Evolutionary conservation across 2,888 invertebrate genomes (phyloP).

Genomic region (Eurytoma adleriae): DNA sequence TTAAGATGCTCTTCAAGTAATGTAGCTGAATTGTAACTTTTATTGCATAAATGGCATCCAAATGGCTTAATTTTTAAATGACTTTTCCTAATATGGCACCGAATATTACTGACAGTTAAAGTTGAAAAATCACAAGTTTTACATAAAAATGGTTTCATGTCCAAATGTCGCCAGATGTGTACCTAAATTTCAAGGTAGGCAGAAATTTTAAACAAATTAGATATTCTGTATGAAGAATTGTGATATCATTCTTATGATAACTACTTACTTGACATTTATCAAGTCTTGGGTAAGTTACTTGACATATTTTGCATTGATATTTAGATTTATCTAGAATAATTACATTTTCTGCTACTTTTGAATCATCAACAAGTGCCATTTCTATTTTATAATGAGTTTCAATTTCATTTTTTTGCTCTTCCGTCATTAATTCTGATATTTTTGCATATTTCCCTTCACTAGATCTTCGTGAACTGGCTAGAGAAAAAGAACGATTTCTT

Average conservation of each 20-base stretch:
- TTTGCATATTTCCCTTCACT: slow-evolving; percentile 61
- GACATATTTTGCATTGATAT: slow-evolving; percentile 66
- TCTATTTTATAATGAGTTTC: slow-evolving; percentile 65
- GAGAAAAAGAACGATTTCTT: slow-evolving; percentile 30
- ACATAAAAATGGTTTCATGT: slow-evolving; percentile 70
- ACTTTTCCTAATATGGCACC: slow-evolving; percentile 69
- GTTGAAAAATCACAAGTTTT: slow-evolving; percentile 67
- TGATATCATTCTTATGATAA: not conserved
- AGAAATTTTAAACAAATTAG: not conserved
- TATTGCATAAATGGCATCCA: slow-evolving; percentile 65
- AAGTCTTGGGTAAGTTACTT: slow-evolving; percentile 62
- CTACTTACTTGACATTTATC: slow-evolving; percentile 67
- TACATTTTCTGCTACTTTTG: slow-evolving; percentile 62
- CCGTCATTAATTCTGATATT: slow-evolving; percentile 67
- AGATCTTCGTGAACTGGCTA: slow-evolving; percentile 39
- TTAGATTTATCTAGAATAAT: slow-evolving; percentile 62
- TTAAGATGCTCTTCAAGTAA: slow-evolving; percentile 68
- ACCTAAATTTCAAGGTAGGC: slow-evolving; percentile 58
- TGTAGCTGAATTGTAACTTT: slow-evolving; percentile 65
- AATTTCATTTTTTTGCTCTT: slow-evolving; percentile 66
- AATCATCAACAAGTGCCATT: slow-evolving; percentile 64
- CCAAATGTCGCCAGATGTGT: slow-evolving; percentile 69
- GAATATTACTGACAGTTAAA: slow-evolving; percentile 68
- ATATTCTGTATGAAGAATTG: not conserved
- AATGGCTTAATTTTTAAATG: slow-evolving; percentile 71